These are phyloP conservation scores for Lithophane leautieri DNA, from an alignment of 2,888 invertebrate genomes.

Conservation along the genomic window DNA sequence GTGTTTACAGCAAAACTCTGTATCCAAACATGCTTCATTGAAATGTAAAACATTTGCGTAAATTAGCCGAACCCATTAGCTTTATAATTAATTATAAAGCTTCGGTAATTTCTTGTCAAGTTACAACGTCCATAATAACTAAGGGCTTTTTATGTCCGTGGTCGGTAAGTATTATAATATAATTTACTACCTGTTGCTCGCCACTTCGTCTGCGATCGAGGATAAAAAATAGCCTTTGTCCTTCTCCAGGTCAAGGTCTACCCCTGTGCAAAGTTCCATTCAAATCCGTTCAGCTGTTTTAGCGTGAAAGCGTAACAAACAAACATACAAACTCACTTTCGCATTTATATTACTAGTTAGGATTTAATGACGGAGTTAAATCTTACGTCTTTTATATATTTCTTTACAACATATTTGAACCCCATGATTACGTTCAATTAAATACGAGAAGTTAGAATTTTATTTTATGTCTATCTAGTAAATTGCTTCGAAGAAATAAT, in stretches of 20 bases:
- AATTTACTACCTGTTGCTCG: background rate
- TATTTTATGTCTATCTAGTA: background rate
- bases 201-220: no score
- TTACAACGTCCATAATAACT: constrained; percentile 19
- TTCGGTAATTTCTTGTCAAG: constrained; percentile 13
- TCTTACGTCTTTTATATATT: background rate
- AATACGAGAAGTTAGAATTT: background rate
- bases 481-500: background rate
- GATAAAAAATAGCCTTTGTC: no score
- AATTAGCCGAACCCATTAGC: constrained; percentile 10
- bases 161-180: background rate
- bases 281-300: no score
- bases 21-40: background rate
- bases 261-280: no score
- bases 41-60: constrained; percentile 10
- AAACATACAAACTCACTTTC: no score
- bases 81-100: constrained; percentile 33
- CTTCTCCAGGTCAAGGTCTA: no score
- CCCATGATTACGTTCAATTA: background rate
- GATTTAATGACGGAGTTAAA: constrained; percentile 11
- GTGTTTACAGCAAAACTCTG: background rate
- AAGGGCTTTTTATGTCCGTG: constrained; percentile 11
- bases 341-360: no score
- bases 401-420: constrained; percentile 1
- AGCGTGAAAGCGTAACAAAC: no score